Base-by-base conservation (phyloP, 2,888 invertebrate species). In the Saturnia japonica region DNA sequence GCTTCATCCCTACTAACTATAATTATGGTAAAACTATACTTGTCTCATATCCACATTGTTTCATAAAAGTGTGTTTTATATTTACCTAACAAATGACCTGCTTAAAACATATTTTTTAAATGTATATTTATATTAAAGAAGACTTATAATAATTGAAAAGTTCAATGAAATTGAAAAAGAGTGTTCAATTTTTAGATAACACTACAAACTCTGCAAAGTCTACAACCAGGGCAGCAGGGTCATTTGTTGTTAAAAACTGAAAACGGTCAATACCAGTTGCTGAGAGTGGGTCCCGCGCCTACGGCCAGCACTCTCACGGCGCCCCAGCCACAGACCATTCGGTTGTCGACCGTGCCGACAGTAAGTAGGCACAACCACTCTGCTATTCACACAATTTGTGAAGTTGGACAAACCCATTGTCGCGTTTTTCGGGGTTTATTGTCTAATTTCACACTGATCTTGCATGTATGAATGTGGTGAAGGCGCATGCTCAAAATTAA, bases 211-310 rank as follows among this genome's bases (percentile, higher is more conserved):
- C 95, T 98, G 84, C 97, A 97, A 91, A 96, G 97, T 88, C 95
- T 97, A 79, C 98, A 97, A 94, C 96, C 97, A 79, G 97, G 97
- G 88, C 97, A 98, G 90, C 97, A 97, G 91, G 97, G 98, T 89
- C 95, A 95, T 91, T 95, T 99, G 90, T 95, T 99, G 88, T 95
- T 99, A 90, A 99, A 98, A 95, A 99, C 99, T 87, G 99, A 99
- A 95, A 98, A 97, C 95, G 99, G 99, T 86, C 98, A 98, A 91
- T 97, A 97, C 93, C 98, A 99, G 93, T 95, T 99, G 89, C 95
- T 99, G 87, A 96, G 98, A 89, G 97, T 98, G 82, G 97, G 97
- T 78, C 97, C 97, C 79, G 96, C 97, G 76, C 96, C 97, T 72
- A 91, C 95, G 73, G 94, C 95, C 79, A 85, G 82, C 83, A 85